These are phyloP conservation scores for Miltochrista miniata DNA, from an alignment of 2,888 invertebrate genomes.

Conservation along the genomic window DNA sequence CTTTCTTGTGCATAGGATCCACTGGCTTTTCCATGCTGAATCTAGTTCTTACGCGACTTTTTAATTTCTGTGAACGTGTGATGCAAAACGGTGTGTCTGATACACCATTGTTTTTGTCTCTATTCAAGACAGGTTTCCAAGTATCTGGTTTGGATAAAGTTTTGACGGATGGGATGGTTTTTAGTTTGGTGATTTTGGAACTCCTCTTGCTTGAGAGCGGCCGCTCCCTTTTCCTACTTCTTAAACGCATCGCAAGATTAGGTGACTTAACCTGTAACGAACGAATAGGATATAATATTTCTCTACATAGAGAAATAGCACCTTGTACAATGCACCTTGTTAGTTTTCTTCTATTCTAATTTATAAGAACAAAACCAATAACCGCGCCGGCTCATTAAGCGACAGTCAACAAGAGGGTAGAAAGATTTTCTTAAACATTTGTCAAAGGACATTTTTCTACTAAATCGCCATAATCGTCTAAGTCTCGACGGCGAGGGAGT, in stretches of 20 bases:
- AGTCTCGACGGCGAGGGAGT: no score
- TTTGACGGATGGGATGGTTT: conserved; percentile 51
- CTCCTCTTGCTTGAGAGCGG: conserved; percentile 74
- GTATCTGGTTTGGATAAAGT: conserved; percentile 54
- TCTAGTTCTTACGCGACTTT: conserved; percentile 65
- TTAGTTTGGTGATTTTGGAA: conserved; percentile 57
- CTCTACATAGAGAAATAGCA: no score
- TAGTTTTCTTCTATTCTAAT: no score
- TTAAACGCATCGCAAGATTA: conserved; percentile 85
- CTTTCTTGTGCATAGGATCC: conserved; percentile 55
- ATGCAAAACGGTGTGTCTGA: conserved; percentile 56
- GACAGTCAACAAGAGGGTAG: no score
- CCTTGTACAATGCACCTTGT: no score
- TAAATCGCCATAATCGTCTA: no score
- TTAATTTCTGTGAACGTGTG: conserved; percentile 67
- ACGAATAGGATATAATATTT: no score
- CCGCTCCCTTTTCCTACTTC: conserved; percentile 86
- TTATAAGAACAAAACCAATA: no score
- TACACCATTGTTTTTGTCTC: conserved; percentile 67
- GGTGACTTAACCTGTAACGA: conserved; percentile 58
- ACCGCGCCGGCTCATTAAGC: no score
- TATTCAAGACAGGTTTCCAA: conserved; percentile 68
- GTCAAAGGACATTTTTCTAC: no score
- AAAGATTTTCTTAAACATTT: no score
- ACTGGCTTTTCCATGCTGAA: conserved; percentile 71